Evolutionary conservation across 2,797 vertebrate genomes (phyloP), one percentile per base, ranked within the genome.

Genomic region (Gymnocypris eckloni): DNA sequence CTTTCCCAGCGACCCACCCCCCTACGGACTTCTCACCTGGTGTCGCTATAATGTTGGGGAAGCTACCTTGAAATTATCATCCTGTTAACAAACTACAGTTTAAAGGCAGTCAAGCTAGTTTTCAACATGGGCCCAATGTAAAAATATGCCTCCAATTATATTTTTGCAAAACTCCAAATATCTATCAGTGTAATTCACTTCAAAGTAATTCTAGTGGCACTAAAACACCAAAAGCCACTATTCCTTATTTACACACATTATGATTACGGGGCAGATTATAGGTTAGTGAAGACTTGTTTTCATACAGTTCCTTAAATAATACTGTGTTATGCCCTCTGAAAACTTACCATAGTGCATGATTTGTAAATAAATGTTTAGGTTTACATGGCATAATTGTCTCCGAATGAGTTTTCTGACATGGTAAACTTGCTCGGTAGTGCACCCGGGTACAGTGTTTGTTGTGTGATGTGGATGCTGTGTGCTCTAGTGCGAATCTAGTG

Each of bases 1-100:
- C 83, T 89, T 90, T 90, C 86, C 66, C 84, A 81, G 87, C 79
- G 66, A 64, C 69, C 77, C 41, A 56, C 33, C 81, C 79, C 67
- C 67, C 82, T 72, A 69, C 25, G 41, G 73, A 54, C 75, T 39
- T 82, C 87, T 76, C 79, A 79, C 73, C 45, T 77, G 79, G 50
- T 13, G 54, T 73, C 28, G 43, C 43, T 16, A 15, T 9, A 33
- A 16, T 73, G 18, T 18, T 52, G 72, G 45, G n/a, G 28, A 75
- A 33, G 25, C 45, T 6, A 52, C 45, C 37, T 28, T 61, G 8
- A 43, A 43, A 77, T 39, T 2, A 33, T 54, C 7, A 33, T 11
- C 33, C 50, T 76, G 11, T 39, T 39, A 56, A 39, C 18, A 77
- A 77, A 22, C 33, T 77, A 54, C 50, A 39, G 16, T 37, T 76